Conservation (phyloP, 1,140 invertebrate species). For the Maconellicoccus hirsutus region DNA sequence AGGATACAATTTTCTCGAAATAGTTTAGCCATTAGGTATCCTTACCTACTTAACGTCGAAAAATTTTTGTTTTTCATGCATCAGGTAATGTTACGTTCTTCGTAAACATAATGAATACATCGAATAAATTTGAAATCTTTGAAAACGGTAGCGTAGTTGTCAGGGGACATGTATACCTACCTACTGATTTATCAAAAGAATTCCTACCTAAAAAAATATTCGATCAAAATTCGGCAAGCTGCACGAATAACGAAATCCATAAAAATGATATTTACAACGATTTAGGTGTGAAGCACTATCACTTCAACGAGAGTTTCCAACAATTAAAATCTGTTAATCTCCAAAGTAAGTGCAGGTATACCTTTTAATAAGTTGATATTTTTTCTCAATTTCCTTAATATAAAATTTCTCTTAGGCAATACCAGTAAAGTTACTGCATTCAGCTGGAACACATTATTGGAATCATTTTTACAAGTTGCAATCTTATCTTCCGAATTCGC, state of each 20-base stretch:
- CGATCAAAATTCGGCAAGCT: background rate
- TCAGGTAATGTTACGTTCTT: background rate
- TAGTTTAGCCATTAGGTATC: background rate
- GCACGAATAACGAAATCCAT: background rate
- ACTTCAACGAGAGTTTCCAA: background rate
- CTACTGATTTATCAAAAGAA: background rate
- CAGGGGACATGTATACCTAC: background rate
- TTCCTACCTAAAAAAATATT: background rate
- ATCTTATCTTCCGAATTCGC: background rate
- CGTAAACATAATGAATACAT: background rate
- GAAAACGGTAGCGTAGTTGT: background rate
- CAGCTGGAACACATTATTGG: background rate
- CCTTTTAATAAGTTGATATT: no score
- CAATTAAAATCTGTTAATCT: background rate
- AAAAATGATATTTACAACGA: constrained; percentile 11
- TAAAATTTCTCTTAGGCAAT: background rate
- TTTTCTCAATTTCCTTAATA: background rate
- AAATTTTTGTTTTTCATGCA: no score
- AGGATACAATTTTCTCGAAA: background rate
- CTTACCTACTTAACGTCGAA: background rate
- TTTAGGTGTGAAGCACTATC: background rate
- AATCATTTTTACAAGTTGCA: background rate
- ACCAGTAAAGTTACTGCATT: background rate
- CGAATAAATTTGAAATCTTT: background rate
- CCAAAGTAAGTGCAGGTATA: no score